phyloP scores from a whole-genome alignment of 2,888 invertebrate species.

The Heliothis peltigera region DNA sequence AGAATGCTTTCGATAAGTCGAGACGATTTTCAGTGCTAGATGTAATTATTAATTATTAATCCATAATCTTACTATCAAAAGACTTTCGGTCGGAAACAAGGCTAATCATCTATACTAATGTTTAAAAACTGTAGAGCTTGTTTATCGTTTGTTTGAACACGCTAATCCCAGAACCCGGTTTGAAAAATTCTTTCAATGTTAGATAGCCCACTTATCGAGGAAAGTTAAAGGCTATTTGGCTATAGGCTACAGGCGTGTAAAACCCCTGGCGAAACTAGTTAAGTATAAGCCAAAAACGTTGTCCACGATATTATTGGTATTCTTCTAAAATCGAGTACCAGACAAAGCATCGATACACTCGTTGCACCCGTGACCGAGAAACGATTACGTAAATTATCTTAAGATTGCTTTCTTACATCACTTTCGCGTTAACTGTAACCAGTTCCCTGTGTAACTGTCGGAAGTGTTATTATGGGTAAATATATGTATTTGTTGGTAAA shows the following conservation, averaged over 20 bases:
- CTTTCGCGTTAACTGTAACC: conserved; percentile 11
- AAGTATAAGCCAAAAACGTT: no score
- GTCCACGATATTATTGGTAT: background rate
- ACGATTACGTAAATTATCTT: conserved; percentile 41
- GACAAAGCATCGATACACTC: conserved; percentile 11
- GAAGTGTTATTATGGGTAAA: background rate
- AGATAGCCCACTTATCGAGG: no score
- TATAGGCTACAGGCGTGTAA: no score
- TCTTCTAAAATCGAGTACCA: background rate
- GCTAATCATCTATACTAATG: no score
- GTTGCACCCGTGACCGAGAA: conserved; percentile 45
- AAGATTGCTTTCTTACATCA: conserved; percentile 37
- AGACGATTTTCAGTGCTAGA: background rate
- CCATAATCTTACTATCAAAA: background rate
- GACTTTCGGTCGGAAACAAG: background rate
- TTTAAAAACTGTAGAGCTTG: no score
- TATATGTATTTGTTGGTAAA: background rate
- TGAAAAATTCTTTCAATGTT: no score
- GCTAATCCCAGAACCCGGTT: no score
- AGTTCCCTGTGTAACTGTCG: conserved; percentile 4
- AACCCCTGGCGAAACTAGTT: no score
- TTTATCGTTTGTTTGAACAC: no score
- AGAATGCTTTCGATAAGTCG: background rate
- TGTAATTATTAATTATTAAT: no score
- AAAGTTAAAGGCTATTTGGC: no score